Percentiles rank a stretch among this genome's conserved stretches.
Evolutionary conservation across 2,888 invertebrate genomes (phyloP).

Genomic region (Pimpla rufipes): DNA sequence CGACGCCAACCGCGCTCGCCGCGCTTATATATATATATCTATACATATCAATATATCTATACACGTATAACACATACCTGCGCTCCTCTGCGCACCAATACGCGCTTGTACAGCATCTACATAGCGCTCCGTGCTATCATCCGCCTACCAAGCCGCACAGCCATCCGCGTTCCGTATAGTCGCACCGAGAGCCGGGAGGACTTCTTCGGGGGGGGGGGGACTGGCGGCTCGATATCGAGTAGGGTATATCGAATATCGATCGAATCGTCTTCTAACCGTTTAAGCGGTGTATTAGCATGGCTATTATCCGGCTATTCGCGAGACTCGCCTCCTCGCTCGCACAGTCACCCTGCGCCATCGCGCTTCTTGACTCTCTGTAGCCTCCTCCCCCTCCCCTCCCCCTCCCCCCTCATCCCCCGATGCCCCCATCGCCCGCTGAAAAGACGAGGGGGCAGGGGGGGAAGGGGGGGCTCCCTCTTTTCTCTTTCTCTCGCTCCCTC

Average conservation of each 20-base stretch:
- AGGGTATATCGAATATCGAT: constrained; percentile 72
- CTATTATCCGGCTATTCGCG: constrained; percentile 67
- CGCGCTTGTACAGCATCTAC: constrained; percentile 24
- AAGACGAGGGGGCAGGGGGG: neutral
- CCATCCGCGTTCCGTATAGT: neutral
- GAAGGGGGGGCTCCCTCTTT: neutral
- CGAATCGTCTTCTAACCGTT: constrained; percentile 69
- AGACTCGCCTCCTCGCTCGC: constrained; percentile 54
- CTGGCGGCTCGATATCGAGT: constrained; percentile 60
- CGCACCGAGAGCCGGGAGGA: constrained; percentile 39
- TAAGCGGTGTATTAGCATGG: constrained; percentile 69
- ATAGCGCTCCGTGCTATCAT: constrained; percentile 17
- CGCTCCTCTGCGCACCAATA: neutral
- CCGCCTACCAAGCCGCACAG: neutral
- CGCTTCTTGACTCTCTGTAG: constrained; percentile 53
- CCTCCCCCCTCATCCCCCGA: neutral
- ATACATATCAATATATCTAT: constrained; percentile 8
- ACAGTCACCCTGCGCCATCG: constrained; percentile 44
- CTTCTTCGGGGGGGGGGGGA: constrained; percentile 22
- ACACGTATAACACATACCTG: constrained; percentile 6
- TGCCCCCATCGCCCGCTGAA: neutral
- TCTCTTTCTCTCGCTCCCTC: constrained; percentile 22
- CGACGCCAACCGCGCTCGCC: constrained; percentile 50
- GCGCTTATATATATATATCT: constrained; percentile 18
- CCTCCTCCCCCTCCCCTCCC: constrained; percentile 1